Base-by-base conservation (phyloP, 2,113 vertebrate species). In the Turnix velox region DNA sequence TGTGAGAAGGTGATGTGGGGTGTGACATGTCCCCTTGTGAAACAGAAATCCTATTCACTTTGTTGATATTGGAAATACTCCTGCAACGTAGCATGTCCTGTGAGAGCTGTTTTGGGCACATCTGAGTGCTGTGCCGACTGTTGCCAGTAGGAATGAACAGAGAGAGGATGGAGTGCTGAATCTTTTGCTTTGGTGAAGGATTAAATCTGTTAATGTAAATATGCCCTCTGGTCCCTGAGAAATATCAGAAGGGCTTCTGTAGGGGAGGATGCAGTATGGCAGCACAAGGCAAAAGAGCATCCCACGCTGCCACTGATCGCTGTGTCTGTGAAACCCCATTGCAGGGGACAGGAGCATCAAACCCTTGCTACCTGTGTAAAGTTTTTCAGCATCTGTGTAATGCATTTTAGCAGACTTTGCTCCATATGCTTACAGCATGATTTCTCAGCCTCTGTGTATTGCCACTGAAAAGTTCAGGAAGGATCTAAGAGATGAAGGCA, bases 41-140 rank as follows among this genome's bases (percentile, higher is more conserved):
- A 75, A 48, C 19, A 30, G 37, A 68, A 58, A 35, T 37, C 55
- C 45, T 40, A 14, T 43, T 92, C 14, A 1, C n/a, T 74, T 35
- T 31, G 37, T 68, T 77, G 66, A 14, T 2, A 1, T 52, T 49
- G 51, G 69, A 86, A 46, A 33, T 42, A 30, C 13, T 55, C 9
- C 28, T 20, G 54, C 48, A 46, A 28, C 0, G 0, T 12, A 13
- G 43, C 0, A 0, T 31, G 74, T 58, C 66, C 52, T 31, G 33
- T 2, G 10, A 49, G 71, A 75, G 65, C 63, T 0, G 4, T 69
- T 76, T 58, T 0, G 6, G 61, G 65, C 43, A 12, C 0, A 2
- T 20, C 6, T 0, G 4, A 25, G 18, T 58, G n/a, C 68, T 33
- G 46, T 10, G 3, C 58, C 2, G 5, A n/a, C 63, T 0, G 0